Evolutionary conservation across 2,797 vertebrate species (phyloP), one percentile per base, ranked within the genome.

Genomic region (Apogon talboti): DNA sequence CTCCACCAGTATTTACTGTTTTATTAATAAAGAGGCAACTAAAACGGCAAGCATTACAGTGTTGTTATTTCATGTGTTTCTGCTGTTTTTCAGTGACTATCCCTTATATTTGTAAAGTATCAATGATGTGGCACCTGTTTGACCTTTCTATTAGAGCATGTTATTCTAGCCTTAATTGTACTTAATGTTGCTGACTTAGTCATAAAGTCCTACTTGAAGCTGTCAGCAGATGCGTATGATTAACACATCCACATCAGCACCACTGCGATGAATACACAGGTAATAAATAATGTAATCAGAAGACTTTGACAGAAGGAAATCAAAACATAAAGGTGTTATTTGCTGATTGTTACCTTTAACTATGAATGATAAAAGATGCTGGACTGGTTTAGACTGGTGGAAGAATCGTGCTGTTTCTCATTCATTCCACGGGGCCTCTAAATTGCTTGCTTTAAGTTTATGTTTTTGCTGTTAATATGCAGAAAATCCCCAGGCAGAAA

Each of bases 401-500:
- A 47, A 28, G 7, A 24, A 18, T 42, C 0, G n/a, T 43, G 11
- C 18, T 28, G 12, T 40, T 63, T 42, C 12, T 40, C 24, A 60
- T 3, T 11, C 19, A 40, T 40, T n/a, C 6, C 44, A 2, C 11
- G 14, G 21, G 16, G 9, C 33, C 14, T 45, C 48, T 43, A 6
- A 49, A 44, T 6, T 5, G 7, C 14, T 55, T 51, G n/a, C 11
- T 10, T 51, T 42, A 51, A 1, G 2, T 59, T 55, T 75, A 41
- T 70, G 50, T 74, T 37, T 56, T 41, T 59, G 15, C 37, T 72
- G 69, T 53, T 50, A 65, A 24, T 40, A 45, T 43, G 47, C 30
- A 69, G 40, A 74, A 73, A 86, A 56, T 56, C 62, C 53, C 57
- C 48, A 6, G 33, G 37, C 42, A 50, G 11, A 30, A 24, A 59